Evolutionary conservation across 2,113 vertebrate genomes (phyloP), one percentile per base, ranked within the genome.

Genomic region (Regulus satrapa): DNA sequence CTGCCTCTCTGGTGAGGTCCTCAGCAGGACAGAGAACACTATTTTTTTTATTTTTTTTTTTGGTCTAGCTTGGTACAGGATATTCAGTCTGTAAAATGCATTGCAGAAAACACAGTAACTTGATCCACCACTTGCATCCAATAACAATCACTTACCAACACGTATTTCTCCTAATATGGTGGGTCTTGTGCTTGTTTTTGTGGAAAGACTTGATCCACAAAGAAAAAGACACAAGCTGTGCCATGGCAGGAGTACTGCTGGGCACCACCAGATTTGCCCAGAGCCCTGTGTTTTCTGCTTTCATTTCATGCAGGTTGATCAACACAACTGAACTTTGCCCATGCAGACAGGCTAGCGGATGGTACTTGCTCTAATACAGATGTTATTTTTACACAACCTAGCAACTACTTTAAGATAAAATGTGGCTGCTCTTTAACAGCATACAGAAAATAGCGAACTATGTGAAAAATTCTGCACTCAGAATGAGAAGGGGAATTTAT

Each of bases 341-440:
- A 17, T 10, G 34, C 14, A 64, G 49, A 29, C 48, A 64, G 58
- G 45, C 58, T 29, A 55, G 54, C 32, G 88, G 72, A 83, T 23
- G 14, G 79, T 45, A 66, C 59, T 26, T 62, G 40, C 62, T 88
- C 26, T 49, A 67, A 85, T 26, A 73, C 7, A 68, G 45, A 31
- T n/a, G 46, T 10, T 59, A 4, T 76, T 62, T 79, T 94, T 63
- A 43, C 32, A 61, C 26, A 68, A 74, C 7, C 49, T n/a, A 56
- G 54, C 55, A 95, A 92, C 75, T 73, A 64, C 18, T 14, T 79
- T 45, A 61, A 64, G 62, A 88, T 26, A 85, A 95, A 93, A 82
- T 18, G 41, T 2, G 45, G 14, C 52, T 72, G 45, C 28, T 83
- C 66, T 88, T 92, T 82, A 68, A 64, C 4, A 73, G 56, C 9